Percentiles rank a stretch among this genome's conserved stretches.
Conservation (phyloP, 2,888 invertebrate genomes). For the Aphidius colemani region DNA sequence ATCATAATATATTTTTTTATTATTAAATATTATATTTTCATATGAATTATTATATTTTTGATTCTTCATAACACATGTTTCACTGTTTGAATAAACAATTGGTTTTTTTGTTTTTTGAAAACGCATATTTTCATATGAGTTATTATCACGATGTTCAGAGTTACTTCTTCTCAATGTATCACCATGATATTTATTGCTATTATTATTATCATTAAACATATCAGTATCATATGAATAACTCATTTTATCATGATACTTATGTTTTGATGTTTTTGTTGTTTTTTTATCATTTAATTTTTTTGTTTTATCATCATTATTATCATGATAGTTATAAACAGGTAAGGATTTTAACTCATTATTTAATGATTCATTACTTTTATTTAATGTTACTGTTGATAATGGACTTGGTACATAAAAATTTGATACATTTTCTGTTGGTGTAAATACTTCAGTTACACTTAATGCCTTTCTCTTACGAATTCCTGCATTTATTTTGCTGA, state of each 20-base stretch:
- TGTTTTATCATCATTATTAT: slow-evolving; percentile 44
- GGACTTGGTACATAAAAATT: slow-evolving; percentile 75
- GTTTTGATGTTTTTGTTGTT: too few relatives aligned
- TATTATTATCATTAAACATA: too few relatives aligned
- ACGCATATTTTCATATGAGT: slow-evolving; percentile 47
- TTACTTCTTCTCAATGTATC: slow-evolving; percentile 46
- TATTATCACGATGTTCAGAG: slow-evolving; percentile 48
- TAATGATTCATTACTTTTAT: background rate
- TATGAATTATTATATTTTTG: slow-evolving; percentile 13
- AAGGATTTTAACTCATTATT: slow-evolving; percentile 58
- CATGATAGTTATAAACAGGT: slow-evolving; percentile 57
- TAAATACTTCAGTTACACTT: slow-evolving; percentile 72
- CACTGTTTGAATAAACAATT: slow-evolving; percentile 7
- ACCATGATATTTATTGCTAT: background rate
- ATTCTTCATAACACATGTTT: background rate
- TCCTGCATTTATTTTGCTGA: slow-evolving; percentile 74
- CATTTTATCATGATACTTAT: too few relatives aligned
- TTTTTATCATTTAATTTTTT: too few relatives aligned
- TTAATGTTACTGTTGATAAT: slow-evolving; percentile 35
- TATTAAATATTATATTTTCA: slow-evolving; percentile 19
- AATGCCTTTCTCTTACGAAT: slow-evolving; percentile 69
- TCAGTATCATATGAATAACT: too few relatives aligned
- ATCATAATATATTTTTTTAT: background rate
- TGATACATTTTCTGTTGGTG: slow-evolving; percentile 50
- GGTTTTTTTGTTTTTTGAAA: slow-evolving; percentile 41